These are phyloP conservation scores for Oscheius myriophilus DNA, from an alignment of 2,888 invertebrate genomes.

Conservation along the genomic window DNA sequence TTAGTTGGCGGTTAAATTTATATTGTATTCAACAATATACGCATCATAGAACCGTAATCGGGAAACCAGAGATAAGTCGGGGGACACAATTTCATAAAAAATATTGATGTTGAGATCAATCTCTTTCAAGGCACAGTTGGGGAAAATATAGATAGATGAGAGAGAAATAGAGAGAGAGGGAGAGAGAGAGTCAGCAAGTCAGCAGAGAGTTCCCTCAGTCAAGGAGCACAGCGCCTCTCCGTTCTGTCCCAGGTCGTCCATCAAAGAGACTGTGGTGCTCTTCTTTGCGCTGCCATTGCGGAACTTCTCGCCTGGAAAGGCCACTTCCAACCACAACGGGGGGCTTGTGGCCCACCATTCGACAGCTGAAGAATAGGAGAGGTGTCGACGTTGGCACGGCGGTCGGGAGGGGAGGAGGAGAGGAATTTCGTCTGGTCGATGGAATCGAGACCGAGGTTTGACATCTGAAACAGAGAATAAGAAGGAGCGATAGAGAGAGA, in stretches of 20 bases:
- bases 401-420: constrained; percentile 26
- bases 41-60: too few relatives aligned
- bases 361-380: constrained; percentile 43
- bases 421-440: constrained; percentile 46
- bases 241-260: constrained; percentile 8
- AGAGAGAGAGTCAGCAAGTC: neutral
- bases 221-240: constrained; percentile 15
- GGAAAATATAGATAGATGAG: too few relatives aligned
- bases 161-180: too few relatives aligned
- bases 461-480: neutral
- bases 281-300: constrained; percentile 11
- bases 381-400: constrained; percentile 33
- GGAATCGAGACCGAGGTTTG: constrained; percentile 29
- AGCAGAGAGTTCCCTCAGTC: constrained; percentile 23
- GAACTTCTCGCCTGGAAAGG: constrained; percentile 6
- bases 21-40: too few relatives aligned
- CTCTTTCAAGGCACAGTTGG: too few relatives aligned
- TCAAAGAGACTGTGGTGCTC: constrained; percentile 15
- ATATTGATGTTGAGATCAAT: too few relatives aligned
- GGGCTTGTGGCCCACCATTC: constrained; percentile 32
- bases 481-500: too few relatives aligned
- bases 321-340: neutral
- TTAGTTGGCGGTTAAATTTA: too few relatives aligned
- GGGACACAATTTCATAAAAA: too few relatives aligned
- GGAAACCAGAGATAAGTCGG: too few relatives aligned